Conservation (phyloP, 2,888 invertebrate genomes). For the Bugula neritina region DNA sequence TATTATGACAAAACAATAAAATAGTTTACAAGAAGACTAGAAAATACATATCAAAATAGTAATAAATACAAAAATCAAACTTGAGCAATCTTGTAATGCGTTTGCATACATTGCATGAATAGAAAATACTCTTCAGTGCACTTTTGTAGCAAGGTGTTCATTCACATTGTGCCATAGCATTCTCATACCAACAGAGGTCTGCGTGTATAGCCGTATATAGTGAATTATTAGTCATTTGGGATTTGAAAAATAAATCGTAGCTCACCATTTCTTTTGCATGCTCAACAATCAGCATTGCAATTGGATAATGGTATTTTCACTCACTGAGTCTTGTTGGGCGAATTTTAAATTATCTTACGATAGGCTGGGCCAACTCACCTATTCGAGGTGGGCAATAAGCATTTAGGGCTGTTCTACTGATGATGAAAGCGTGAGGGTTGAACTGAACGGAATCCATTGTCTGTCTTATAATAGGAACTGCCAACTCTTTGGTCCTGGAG, state of each 20-base stretch:
- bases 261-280: no score
- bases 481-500: constrained; percentile 36
- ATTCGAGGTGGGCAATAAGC: constrained; percentile 38
- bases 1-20: no score
- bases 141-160: no score
- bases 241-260: no score
- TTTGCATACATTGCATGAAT: not conserved
- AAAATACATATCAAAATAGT: constrained; percentile 27
- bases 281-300: no score
- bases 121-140: no score
- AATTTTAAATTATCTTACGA: constrained; percentile 37
- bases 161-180: no score
- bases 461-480: constrained; percentile 40
- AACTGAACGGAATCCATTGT: constrained; percentile 50
- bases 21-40: not conserved
- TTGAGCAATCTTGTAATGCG: constrained; percentile 28
- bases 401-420: constrained; percentile 43
- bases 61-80: constrained; percentile 19
- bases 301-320: no score
- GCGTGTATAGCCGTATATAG: no score
- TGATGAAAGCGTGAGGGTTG: constrained; percentile 46
- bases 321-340: no score
- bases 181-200: no score
- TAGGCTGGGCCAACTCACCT: constrained; percentile 41
- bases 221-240: no score